phyloP scores from a whole-genome alignment of 2,113 vertebrate genomes.

The Clinocottus analis region DNA sequence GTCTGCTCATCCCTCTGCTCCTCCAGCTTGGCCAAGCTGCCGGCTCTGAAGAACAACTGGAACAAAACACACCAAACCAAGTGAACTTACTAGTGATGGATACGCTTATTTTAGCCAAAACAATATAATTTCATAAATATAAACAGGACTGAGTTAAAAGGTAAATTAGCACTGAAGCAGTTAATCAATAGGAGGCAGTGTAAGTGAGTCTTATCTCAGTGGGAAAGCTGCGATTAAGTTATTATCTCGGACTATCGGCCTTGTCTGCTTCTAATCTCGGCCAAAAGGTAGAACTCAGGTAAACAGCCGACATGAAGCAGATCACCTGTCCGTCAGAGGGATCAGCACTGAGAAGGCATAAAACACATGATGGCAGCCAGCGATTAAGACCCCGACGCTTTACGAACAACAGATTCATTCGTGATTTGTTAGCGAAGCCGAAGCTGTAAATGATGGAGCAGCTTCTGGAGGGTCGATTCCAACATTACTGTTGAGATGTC shows the following conservation, averaged over 20 bases:
- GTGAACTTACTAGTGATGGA: conserved; percentile 28
- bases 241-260: conserved; percentile 64
- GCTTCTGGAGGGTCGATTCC: conserved; percentile 8
- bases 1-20: conserved; percentile 95
- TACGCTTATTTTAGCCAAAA: conserved; percentile 27
- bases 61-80: conserved; percentile 38
- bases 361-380: conserved; percentile 36
- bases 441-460: conserved; percentile 26
- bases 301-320: conserved; percentile 51
- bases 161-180: conserved; percentile 54
- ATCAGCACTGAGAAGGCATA: conserved; percentile 34
- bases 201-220: conserved; percentile 64
- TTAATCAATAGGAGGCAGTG: conserved; percentile 68
- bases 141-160: conserved; percentile 46
- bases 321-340: conserved; percentile 47
- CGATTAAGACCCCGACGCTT: conserved; percentile 33
- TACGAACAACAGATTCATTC: conserved; percentile 33
- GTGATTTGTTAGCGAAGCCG: conserved; percentile 40
- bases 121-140: too few species aligned
- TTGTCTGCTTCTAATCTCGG: conserved; percentile 65
- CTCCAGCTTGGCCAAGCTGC: conserved; percentile 91
- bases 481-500: conserved; percentile 27
- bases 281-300: conserved; percentile 68
- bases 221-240: conserved; percentile 64
- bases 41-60: conserved; percentile 96